Conservation (phyloP, 1,140 invertebrate genomes). For the Mesaphorura yosii region DNA sequence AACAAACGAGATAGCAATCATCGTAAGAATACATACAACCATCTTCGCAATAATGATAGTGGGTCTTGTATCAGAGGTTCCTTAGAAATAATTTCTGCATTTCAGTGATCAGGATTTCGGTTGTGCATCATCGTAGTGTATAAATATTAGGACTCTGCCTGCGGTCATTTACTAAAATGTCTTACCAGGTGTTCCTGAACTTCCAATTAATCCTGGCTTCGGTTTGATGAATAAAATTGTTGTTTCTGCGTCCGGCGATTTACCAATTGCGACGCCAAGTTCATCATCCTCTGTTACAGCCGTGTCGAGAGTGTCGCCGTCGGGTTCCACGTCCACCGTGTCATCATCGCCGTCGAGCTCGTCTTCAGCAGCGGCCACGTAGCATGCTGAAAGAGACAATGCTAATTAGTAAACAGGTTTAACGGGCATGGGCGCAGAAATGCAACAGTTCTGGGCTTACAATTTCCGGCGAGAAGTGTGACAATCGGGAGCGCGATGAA, state of each 20-base stretch:
- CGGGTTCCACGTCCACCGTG: slow-evolving; percentile 50
- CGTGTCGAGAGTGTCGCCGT: slow-evolving; percentile 43
- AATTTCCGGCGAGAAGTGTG: slow-evolving; percentile 16
- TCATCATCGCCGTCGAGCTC: slow-evolving; percentile 68
- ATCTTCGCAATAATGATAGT: no score
- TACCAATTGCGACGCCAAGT: slow-evolving; percentile 42
- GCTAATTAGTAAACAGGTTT: neutral
- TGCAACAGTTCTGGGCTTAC: slow-evolving; percentile 15
- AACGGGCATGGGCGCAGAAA: neutral
- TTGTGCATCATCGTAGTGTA: slow-evolving; percentile 22
- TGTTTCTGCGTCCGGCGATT: slow-evolving; percentile 85
- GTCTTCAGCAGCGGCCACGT: slow-evolving; percentile 50
- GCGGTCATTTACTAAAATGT: neutral
- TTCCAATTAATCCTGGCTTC: slow-evolving; percentile 37
- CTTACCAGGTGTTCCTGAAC: slow-evolving; percentile 49
- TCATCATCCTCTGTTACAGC: slow-evolving; percentile 56
- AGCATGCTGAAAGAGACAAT: slow-evolving; percentile 40
- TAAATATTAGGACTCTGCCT: no score
- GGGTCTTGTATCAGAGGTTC: slow-evolving; percentile 30
- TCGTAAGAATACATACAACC: neutral
- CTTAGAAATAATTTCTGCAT: slow-evolving; percentile 23
- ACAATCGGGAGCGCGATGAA: slow-evolving; percentile 28
- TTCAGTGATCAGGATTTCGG: slow-evolving; percentile 12
- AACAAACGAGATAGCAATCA: slow-evolving; percentile 33
- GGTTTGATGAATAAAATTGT: slow-evolving; percentile 87